Evolutionary conservation across 2,113 vertebrate genomes (phyloP).

Genomic region (Saguinus imperator): DNA sequence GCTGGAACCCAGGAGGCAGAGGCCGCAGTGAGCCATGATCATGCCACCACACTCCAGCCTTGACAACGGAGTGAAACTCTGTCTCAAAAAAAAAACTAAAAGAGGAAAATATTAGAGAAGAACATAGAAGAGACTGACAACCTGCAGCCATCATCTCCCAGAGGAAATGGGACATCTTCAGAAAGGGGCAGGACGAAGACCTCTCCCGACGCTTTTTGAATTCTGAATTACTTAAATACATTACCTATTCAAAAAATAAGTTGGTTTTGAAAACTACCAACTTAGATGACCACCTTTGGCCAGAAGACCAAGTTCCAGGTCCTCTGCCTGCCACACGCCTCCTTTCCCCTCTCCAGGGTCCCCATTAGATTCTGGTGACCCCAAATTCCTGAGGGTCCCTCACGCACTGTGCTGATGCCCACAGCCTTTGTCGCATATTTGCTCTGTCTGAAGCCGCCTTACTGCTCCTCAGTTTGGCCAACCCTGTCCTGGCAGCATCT

Average conservation of each 20-base stretch:
- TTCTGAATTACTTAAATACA: background rate
- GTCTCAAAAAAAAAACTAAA: background rate
- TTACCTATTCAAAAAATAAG: background rate
- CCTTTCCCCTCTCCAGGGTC: background rate
- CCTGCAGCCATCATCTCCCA: background rate
- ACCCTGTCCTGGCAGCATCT: background rate
- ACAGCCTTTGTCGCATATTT: background rate
- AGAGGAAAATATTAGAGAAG: background rate
- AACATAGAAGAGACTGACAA: background rate
- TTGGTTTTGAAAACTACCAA: background rate
- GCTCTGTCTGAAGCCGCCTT: background rate
- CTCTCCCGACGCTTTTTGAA: background rate
- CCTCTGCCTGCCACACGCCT: background rate
- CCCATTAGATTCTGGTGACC: background rate
- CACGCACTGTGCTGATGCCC: background rate
- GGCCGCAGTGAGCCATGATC: no score
- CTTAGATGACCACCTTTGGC: background rate
- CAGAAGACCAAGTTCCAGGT: background rate
- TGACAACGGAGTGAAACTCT: no score
- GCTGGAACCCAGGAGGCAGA: no score
- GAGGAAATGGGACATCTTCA: background rate
- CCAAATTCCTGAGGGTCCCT: background rate
- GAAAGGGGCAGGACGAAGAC: background rate
- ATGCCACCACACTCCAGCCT: no score
- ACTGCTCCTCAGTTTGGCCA: background rate